Evolutionary conservation across 2,113 vertebrate species (phyloP), one percentile per base, ranked within the genome.

Genomic region (Phalacrocorax brasilianus): DNA sequence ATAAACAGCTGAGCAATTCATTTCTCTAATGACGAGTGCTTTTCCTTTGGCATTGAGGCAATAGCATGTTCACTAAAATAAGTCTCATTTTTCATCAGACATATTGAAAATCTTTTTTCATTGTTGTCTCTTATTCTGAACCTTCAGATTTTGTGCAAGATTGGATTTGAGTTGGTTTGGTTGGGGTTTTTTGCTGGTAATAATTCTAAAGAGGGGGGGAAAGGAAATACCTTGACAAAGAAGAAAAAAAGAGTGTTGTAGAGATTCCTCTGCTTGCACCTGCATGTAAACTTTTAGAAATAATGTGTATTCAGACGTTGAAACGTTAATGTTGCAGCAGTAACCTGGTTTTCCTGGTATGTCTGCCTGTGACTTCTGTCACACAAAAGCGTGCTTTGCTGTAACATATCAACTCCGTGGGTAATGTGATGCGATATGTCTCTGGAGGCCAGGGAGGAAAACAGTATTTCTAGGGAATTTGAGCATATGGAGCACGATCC

Each of bases 1-100:
- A 97, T 98, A 98, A 98, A 98, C 98, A 98, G 97, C 97, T 98
- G 97, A 98, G 97, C 97, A 97, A 98, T 98, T 98, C 96, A 79
- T 97, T 98, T 98, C 98, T 97, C 97, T 98, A 97, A 98, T 98
- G 98, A 97, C 17, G 44, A 97, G 91, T 96, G 95, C 89, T 97
- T 98, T 98, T 97, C 97, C 96, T 97, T 91, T 95, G 97, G 97
- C 92, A 56, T 96, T 94, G 95, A 97, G 81, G 97, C 97, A 98
- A 95, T 97, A 97, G 97, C 95, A 91, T 93, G 92, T 96, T 98
- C 92, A 15, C 94, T 98, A 96, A 98, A 98, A 95, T 96, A 97
- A 97, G 67, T 96, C 95, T 98, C 91, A 80, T 98, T 98, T 98
- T 98, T 98, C 67, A 94, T 98, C 96, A 93, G 65, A 95, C 93